Percentiles rank a stretch among this genome's conserved stretches.
These are phyloP conservation scores for Coenonympha glycerion DNA, from an alignment of 2,888 invertebrate genomes.

Conservation along the genomic window DNA sequence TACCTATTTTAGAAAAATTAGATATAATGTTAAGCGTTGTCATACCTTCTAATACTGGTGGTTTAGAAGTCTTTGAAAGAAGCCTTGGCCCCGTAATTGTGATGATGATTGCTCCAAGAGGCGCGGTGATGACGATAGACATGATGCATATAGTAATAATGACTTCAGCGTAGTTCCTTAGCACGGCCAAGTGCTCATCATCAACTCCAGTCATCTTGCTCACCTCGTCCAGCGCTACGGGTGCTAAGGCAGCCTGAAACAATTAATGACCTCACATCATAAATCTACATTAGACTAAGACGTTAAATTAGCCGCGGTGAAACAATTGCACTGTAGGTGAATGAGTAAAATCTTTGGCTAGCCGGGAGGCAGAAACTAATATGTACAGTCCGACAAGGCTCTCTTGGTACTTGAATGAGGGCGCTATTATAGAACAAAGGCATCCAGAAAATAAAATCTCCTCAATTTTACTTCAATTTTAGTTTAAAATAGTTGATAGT, in stretches of 20 bases:
- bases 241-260: conserved; percentile 85
- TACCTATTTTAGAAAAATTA: no score
- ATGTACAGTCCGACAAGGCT: no score
- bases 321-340: no score
- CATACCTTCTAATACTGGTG: conserved; percentile 79
- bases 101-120: conserved; percentile 88
- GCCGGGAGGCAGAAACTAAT: no score
- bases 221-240: conserved; percentile 83
- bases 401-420: no score
- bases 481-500: no score
- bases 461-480: no score
- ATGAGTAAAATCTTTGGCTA: no score
- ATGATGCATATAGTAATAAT: conserved; percentile 86
- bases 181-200: conserved; percentile 54
- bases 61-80: conserved; percentile 84
- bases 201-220: conserved; percentile 46
- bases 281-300: no score
- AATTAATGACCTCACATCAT: conserved; percentile 49
- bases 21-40: conserved; percentile 5
- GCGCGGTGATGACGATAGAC: conserved; percentile 89
- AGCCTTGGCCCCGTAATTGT: conserved; percentile 85
- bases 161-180: conserved; percentile 79
- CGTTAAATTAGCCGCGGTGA: no score
- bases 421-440: no score
- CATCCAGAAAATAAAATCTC: no score